Base-by-base conservation (phyloP, 2,797 vertebrate genomes). In the Anas bernieri region DNA sequence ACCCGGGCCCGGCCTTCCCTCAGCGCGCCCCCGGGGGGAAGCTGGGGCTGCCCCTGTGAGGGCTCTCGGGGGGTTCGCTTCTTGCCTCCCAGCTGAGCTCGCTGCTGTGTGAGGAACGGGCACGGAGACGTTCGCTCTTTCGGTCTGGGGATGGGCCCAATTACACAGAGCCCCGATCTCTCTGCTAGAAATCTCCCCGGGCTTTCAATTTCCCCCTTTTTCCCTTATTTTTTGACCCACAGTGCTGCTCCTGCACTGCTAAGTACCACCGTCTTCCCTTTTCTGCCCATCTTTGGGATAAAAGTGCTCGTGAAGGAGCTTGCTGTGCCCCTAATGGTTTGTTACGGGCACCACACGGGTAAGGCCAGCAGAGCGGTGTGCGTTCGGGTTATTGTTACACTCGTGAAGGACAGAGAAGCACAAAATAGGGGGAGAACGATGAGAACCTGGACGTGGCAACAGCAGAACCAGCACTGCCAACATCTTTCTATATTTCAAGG, bases 301-400 rank as follows among this genome's bases (percentile, higher is more conserved):
- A 31, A 2, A 33, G 33, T 18, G 25, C 12, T 75, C 0, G 26
- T 59, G 75, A 46, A 46, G 0, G 2, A 69, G 6, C 41, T 78
- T 25, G 2, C 7, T 16, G 33, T 26, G 61, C 30, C 45, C 37
- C 9, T 15, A 35, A 45, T 16, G 7, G 14, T 69, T 46, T 46
- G 9, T 12, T 26, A n/a, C 72, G 22, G 18, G 50, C 17, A 1
- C 0, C 9, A 20, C 15, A 2, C 16, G 35, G 52, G 4, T 11
- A 39, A 58, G 17, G 20, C 6, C 31, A 56, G 21, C 4, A 70
- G 63, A 17, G 25, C 12, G 28, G 21, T 1, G 20, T 5, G 46
- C 26, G 2, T 37, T 33, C 16, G 15, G 11, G 72, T 87, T 31
- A 30, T 54, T 61, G 31, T 10, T 35, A 13, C 33, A 55, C 26